Base-by-base conservation (phyloP, 2,888 invertebrate genomes). In the Apocheima hispidaria region DNA sequence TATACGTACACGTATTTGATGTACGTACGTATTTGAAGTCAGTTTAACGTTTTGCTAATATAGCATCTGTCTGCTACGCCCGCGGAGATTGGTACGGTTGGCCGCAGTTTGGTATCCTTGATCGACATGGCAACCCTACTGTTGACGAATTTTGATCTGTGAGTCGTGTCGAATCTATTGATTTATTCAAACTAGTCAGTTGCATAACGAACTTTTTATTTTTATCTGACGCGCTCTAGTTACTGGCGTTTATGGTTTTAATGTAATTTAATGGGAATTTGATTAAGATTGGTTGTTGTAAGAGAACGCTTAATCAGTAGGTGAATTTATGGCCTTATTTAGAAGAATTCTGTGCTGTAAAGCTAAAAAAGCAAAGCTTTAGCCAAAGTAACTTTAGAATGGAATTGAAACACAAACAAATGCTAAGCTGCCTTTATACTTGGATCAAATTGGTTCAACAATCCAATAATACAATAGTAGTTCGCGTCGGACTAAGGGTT, bases 191-290 rank as follows among this genome's bases (percentile, higher is more conserved):
- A 60, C 21, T 43, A 20, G 49, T 36, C 55, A 36, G 53, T 71
- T 73, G 61, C 67, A 57, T 67, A 65, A 66, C 40, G 49, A 56
- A 62, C 59, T 52, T 55, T 60, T 60, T 67, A 52, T 60, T 66
- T 68, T 68, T 53, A 65, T 63, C 60, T 58, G 64, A 58, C 41
- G 46, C 66, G 69, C 69, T 72, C 72, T 66, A 55, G 33, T 70
- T 70, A 28, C 26, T 43, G 26, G 48, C 43, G 10, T 36, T 51
- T 51, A 61, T 66, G 60, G 54, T 65, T 64, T 52, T 53, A 53
- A 67, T 55, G 58, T 53, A 46, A 57, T 66, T 65, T 60, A 44
- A 63, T 66, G 57, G 48, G 28, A 36, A 51, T 26, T 53, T 44
- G 23, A 49, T 26, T 12, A 26, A 21, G 4, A 38, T 38, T 26